These are phyloP conservation scores for Limnephilus lunatus DNA, from an alignment of 2,888 invertebrate genomes.

Conservation along the genomic window DNA sequence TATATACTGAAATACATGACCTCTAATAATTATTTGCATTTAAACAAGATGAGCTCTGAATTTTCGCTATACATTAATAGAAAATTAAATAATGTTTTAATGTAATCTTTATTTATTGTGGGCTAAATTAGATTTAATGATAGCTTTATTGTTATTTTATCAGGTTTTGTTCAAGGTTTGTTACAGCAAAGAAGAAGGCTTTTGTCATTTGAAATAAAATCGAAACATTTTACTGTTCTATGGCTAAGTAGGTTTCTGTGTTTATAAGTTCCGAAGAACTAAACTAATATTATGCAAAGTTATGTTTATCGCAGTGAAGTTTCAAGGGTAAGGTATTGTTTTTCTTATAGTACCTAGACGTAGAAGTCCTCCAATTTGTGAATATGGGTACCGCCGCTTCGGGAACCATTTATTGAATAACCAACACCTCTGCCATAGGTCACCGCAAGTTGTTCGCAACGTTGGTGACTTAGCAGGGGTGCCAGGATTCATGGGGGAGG, in stretches of 20 bases:
- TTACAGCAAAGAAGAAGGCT: not conserved
- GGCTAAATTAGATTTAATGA: not conserved
- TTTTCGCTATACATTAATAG: conserved; percentile 12
- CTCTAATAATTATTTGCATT: not conserved
- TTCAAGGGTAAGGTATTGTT: not conserved
- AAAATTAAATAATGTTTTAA: not conserved
- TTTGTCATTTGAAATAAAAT: not conserved
- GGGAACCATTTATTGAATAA: too few species aligned
- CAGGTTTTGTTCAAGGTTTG: not conserved
- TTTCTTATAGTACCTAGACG: not conserved
- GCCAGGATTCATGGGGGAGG: too few species aligned
- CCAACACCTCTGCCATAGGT: too few species aligned
- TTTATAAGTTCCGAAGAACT: not conserved
- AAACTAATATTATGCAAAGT: too few species aligned
- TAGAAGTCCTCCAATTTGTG: not conserved
- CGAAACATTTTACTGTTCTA: not conserved
- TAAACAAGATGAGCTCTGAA: not conserved
- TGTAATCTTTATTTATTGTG: not conserved
- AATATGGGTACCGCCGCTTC: too few species aligned
- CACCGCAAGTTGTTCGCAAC: too few species aligned
- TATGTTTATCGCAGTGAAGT: not conserved
- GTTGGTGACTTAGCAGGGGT: too few species aligned
- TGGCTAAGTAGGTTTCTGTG: not conserved
- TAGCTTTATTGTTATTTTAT: not conserved
- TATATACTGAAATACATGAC: conserved; percentile 10